Conservation (phyloP, 2,113 vertebrate species). For the Columba janthina region DNA sequence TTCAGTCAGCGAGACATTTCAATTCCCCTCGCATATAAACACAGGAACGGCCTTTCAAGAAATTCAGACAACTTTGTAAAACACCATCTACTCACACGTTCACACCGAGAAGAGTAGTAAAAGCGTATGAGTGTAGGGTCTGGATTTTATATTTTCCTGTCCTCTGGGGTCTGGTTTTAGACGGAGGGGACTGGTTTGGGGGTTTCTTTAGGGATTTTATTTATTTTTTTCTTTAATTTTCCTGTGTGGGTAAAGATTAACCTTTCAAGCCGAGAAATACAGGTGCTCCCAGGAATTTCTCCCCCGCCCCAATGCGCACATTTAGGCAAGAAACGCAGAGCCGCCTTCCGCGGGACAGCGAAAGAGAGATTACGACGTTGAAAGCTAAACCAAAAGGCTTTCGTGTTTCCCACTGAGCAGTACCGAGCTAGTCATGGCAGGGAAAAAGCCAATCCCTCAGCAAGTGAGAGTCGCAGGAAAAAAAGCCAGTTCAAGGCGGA, state of each 20-base stretch:
- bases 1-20: not conserved
- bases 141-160: constrained; percentile 57
- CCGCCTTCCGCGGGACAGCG: not conserved
- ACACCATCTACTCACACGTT: constrained; percentile 55
- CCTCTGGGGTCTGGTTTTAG: constrained; percentile 58
- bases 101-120: constrained; percentile 60
- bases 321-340: not conserved
- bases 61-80: constrained; percentile 62
- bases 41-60: constrained; percentile 49
- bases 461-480: not conserved
- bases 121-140: constrained; percentile 44
- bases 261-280: constrained; percentile 26
- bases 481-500: not conserved
- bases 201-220: not conserved
- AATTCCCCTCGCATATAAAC: constrained; percentile 41
- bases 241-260: not conserved
- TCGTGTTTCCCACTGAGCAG: not conserved
- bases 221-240: not conserved
- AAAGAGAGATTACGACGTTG: not conserved
- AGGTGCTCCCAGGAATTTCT: constrained; percentile 40
- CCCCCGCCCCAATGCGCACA: not conserved
- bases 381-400: constrained; percentile 3
- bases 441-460: not conserved
- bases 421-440: not conserved
- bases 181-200: not conserved